Base-by-base conservation (phyloP, 2,113 vertebrate genomes). In the Saccopteryx leptura region DNA sequence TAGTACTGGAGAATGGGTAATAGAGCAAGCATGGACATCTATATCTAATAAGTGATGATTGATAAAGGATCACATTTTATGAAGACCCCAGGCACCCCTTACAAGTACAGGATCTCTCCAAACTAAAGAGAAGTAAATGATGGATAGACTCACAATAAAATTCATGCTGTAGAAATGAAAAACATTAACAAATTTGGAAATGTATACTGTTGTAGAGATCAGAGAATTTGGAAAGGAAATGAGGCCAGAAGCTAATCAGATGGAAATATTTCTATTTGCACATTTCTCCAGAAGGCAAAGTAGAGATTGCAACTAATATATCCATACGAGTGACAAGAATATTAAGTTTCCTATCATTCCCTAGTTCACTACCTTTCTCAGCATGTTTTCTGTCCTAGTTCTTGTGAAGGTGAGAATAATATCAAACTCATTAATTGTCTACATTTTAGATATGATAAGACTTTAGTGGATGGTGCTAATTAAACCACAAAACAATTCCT, bases 341-440 rank as follows among this genome's bases (percentile, higher is more conserved):
- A 98, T 98, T 98, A 98, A 98, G 97, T 98, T 98, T 98, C 93
- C 96, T 97, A 68, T 98, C 93, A 9, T 98, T 97, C 93, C 89
- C 93, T 93, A 91, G 93, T 85, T 78, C 0, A 2, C 95, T 96
- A 98, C 98, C 98, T 98, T 97, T 96, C 98, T 97, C 98, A 98
- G 98, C 98, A 93, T 97, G 98, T 61, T 56, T 98, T 98, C 98
- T 96, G 98, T 99, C 97, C 98, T 97, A 98, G 97, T 98, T 98
- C 98, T 98, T 97, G 94, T 93, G 98, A 98, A 99, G 98, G 98
- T 99, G 98, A 99, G 98, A 98, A 96, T 96, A 98, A 98, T 98
- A 98, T 98, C 98, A 98, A 98, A 98, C 98, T 98, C 98, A 99
- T 99, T 99, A 99, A 98, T 98, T 98, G 98, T 97, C 98, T 98